phyloP scores from a whole-genome alignment of 2,888 invertebrate species.

The Drosophila aldrichi region DNA sequence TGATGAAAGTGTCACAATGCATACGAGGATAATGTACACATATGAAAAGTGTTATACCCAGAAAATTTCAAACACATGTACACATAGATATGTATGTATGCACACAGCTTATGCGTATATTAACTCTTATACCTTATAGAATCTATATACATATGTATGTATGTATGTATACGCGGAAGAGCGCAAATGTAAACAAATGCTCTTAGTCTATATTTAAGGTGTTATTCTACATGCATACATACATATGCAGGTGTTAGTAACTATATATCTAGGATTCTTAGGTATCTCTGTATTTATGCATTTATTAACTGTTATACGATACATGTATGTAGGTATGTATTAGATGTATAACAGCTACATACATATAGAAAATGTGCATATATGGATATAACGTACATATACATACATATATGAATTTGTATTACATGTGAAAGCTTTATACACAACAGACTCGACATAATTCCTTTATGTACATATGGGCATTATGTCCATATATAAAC shows the following conservation, averaged over 20 bases:
- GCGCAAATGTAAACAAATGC: not conserved
- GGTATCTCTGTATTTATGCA: too few relatives aligned
- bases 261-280: too few relatives aligned
- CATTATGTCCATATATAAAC: not conserved
- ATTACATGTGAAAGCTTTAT: too few relatives aligned
- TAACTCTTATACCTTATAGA: not conserved
- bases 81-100: not conserved
- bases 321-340: not conserved
- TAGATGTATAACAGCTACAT: too few relatives aligned
- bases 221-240: not conserved
- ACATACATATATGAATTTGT: too few relatives aligned
- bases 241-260: too few relatives aligned
- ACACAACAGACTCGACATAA: not conserved
- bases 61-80: not conserved
- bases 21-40: too few relatives aligned
- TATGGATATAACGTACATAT: too few relatives aligned
- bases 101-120: not conserved
- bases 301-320: not conserved
- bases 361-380: too few relatives aligned
- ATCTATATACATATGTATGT: too few relatives aligned
- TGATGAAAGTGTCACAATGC: too few relatives aligned
- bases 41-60: not conserved
- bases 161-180: too few relatives aligned
- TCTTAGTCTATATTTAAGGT: not conserved
- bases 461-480: not conserved